Conservation (phyloP, 1,140 invertebrate species). For the Lordiphosa stackelbergi region DNA sequence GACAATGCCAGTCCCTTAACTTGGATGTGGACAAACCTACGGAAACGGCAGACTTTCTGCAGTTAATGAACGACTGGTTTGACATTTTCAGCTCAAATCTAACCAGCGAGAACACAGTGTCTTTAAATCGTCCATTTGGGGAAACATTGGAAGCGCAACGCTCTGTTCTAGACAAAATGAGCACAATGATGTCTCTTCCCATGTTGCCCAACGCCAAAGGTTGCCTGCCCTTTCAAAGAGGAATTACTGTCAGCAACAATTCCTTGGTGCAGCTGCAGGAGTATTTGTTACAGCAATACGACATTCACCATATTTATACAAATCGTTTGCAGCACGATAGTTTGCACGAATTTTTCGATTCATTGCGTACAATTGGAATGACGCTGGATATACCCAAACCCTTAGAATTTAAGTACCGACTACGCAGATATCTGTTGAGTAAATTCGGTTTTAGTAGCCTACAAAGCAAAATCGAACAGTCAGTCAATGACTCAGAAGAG, state of each 20-base stretch:
- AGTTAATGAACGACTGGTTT: conserved; percentile 15
- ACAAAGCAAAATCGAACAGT: not conserved
- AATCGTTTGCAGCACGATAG: not conserved
- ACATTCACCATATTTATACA: not conserved
- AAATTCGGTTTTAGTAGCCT: no score
- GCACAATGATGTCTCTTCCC: not conserved
- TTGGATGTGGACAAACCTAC: conserved; percentile 3
- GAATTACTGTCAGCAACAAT: not conserved
- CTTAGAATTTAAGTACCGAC: no score
- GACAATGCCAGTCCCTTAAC: conserved; percentile 4
- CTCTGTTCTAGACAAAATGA: not conserved
- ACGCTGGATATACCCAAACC: no score
- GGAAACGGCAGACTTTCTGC: conserved; percentile 13
- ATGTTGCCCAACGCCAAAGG: not conserved
- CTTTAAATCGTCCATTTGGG: no score
- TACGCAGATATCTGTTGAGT: no score
- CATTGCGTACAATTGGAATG: not conserved
- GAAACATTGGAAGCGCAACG: not conserved
- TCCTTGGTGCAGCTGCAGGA: not conserved
- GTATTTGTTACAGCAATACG: not conserved
- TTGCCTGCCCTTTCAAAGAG: not conserved
- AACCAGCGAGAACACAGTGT: no score
- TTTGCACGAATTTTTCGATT: not conserved
- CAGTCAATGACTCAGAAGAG: no score
- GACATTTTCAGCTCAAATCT: conserved; percentile 5